Percentiles rank a stretch among this genome's conserved stretches.
phyloP scores from a whole-genome alignment of 2,888 invertebrate genomes.

The Muschampia plurimacula region DNA sequence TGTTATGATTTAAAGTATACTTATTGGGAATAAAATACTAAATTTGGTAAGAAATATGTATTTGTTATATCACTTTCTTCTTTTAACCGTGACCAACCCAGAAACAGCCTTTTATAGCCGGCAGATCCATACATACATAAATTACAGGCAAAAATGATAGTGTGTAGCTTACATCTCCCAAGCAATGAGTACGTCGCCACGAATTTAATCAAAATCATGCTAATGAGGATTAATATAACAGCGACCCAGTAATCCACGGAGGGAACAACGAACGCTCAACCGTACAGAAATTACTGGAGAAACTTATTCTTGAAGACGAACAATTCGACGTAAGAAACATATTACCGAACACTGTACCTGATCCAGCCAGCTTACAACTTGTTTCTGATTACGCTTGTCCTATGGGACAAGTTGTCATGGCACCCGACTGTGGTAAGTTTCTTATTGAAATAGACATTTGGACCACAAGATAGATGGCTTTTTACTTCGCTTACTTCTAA shows the following conservation, averaged over 20 bases:
- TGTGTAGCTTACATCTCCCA: background rate
- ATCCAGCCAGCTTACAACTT: conserved; percentile 94
- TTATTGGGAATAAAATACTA: too few species aligned
- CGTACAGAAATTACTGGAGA: conserved; percentile 93
- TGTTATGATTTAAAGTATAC: too few species aligned
- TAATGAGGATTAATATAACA: conserved; percentile 65
- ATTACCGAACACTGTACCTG: conserved; percentile 97
- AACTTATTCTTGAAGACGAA: conserved; percentile 96
- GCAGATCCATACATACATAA: background rate
- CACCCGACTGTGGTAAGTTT: conserved; percentile 94
- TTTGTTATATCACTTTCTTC: too few species aligned
- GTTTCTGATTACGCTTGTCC: conserved; percentile 97
- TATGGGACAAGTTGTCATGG: conserved; percentile 96
- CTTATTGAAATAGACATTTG: background rate
- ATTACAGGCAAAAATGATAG: conserved; percentile 9
- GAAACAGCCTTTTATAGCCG: too few species aligned
- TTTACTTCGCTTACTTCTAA: background rate
- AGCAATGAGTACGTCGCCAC: background rate
- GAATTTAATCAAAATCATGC: conserved; percentile 20
- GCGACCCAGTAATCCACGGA: conserved; percentile 95
- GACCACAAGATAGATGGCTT: background rate
- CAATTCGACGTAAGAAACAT: conserved; percentile 97
- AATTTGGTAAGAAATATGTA: too few species aligned
- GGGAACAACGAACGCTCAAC: conserved; percentile 95
- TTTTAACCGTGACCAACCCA: too few species aligned